Base-by-base conservation (phyloP, 53 echinoderm and acorn worm genomes). In the Temnopleurus reevesii region DNA sequence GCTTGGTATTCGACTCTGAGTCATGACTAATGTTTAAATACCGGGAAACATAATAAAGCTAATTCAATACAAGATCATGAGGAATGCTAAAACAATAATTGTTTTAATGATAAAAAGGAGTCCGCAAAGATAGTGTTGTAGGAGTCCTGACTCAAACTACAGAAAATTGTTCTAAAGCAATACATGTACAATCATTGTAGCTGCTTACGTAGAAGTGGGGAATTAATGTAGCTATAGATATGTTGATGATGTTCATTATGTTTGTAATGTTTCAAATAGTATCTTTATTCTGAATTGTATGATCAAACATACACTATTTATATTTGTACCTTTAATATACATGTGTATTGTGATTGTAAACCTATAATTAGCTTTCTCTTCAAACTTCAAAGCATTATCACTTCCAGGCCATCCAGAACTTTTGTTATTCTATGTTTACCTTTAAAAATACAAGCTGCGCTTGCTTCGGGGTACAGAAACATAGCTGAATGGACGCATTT, bases 321-420 rank as follows among this genome's bases (percentile, higher is more conserved):
- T n/a, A n/a, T n/a, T n/a, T n/a, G n/a, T n/a, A n/a, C n/a, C n/a
- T n/a, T n/a, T n/a, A n/a, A n/a, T n/a, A n/a, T n/a, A n/a, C n/a
- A n/a, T n/a, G n/a, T n/a, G n/a, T n/a, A n/a, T n/a, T n/a, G n/a
- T n/a, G n/a, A n/a, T 23, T 71, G 36, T 71, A 38, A 71, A 71
- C 41, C 43, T 71, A 41, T 41, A 71, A 71, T 71, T 71, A 71
- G 41, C 43, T 71, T 21, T 71, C 71, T 71, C 41, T 41, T 71
- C 19, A 71, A 71, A 71, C 41, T 41, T 71, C 19, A 71, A 71
- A 71, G 41, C 71, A 71, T 71, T 41, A n/a, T n/a, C n/a, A 71
- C 38, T 71, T n/a, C 21, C 8, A 71, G 10, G 19, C 71, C 71
- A 71, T 41, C 23, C 71, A 71, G 41, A 7, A 71, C 43, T 71